These are phyloP conservation scores for Galaxias olidus DNA, from an alignment of 2,797 vertebrate species.

Conservation along the genomic window DNA sequence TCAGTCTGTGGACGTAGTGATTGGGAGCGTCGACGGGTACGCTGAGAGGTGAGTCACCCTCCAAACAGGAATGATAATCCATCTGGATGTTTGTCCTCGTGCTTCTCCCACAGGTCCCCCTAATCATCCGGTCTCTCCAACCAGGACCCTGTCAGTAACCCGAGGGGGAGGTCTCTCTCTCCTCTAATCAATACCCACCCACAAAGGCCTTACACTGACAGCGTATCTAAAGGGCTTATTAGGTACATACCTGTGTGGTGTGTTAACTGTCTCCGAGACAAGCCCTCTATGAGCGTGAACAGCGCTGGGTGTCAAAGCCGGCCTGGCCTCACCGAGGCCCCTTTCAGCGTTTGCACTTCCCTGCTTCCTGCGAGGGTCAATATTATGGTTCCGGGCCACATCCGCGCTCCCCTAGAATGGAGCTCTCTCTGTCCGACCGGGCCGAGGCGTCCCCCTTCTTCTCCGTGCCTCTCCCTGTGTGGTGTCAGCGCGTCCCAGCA, in stretches of 20 bases:
- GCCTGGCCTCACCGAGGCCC: slow-evolving; percentile 35
- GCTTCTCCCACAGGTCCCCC: slow-evolving; percentile 31
- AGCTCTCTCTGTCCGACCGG: too few relatives aligned
- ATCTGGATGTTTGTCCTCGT: background rate
- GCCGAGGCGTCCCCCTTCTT: too few relatives aligned
- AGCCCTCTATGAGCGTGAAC: slow-evolving; percentile 51
- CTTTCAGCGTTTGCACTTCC: slow-evolving; percentile 43
- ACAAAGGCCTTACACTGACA: slow-evolving; percentile 42
- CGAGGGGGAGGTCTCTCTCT: background rate
- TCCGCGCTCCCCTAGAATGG: background rate
- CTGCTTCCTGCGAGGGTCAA: slow-evolving; percentile 52
- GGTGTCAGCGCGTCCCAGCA: background rate
- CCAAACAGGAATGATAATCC: slow-evolving; percentile 12
- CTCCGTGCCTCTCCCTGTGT: too few relatives aligned
- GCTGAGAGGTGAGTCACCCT: too few relatives aligned
- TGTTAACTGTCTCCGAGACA: slow-evolving; percentile 54
- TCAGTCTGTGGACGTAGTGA: too few relatives aligned
- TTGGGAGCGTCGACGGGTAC: too few relatives aligned
- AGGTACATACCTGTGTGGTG: slow-evolving; percentile 36
- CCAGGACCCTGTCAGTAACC: slow-evolving; percentile 18
- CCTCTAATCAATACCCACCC: slow-evolving; percentile 23
- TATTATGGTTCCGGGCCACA: slow-evolving; percentile 40
- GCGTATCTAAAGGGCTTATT: slow-evolving; percentile 17
- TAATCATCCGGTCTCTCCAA: slow-evolving; percentile 43
- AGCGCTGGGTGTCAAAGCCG: slow-evolving; percentile 21